A percentile compares a stretch with the other conserved stretches of the same genome.
phyloP scores from a whole-genome alignment of 1,140 invertebrate genomes.

The Drosophila sturtevanti region DNA sequence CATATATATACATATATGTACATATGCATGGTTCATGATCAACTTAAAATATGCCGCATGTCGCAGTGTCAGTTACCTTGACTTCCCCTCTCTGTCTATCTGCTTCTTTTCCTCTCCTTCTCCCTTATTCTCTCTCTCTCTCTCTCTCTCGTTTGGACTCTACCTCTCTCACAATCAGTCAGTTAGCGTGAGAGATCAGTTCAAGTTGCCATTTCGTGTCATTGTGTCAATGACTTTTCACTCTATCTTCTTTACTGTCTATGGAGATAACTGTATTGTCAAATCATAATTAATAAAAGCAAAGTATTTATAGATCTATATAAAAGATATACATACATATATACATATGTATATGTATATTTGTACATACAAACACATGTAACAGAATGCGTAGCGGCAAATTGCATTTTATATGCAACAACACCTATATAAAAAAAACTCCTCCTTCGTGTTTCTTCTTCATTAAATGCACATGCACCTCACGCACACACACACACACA shows the following conservation, averaged over 20 bases:
- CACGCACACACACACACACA: no score
- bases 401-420: conserved; percentile 71
- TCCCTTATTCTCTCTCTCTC: neutral
- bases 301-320: conserved; percentile 14
- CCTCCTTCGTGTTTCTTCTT: conserved; percentile 9
- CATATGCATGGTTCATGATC: conserved; percentile 15
- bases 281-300: conserved; percentile 14
- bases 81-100: neutral
- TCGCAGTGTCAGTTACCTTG: conserved; percentile 15
- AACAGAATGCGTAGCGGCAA: conserved; percentile 57
- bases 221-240: conserved; percentile 32
- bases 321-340: no score
- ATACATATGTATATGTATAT: conserved; percentile 6
- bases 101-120: neutral
- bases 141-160: neutral
- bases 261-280: conserved; percentile 9
- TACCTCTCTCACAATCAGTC: neutral
- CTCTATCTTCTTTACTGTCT: neutral
- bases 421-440: conserved; percentile 42
- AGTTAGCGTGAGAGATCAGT: neutral
- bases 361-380: no score
- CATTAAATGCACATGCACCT: neutral
- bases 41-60: conserved; percentile 15
- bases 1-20: neutral
- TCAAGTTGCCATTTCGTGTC: conserved; percentile 17